Percentiles rank a stretch among this genome's conserved stretches.
Evolutionary conservation across 2,113 vertebrate species (phyloP).

Genomic region (Tricholaema leucomelas): DNA sequence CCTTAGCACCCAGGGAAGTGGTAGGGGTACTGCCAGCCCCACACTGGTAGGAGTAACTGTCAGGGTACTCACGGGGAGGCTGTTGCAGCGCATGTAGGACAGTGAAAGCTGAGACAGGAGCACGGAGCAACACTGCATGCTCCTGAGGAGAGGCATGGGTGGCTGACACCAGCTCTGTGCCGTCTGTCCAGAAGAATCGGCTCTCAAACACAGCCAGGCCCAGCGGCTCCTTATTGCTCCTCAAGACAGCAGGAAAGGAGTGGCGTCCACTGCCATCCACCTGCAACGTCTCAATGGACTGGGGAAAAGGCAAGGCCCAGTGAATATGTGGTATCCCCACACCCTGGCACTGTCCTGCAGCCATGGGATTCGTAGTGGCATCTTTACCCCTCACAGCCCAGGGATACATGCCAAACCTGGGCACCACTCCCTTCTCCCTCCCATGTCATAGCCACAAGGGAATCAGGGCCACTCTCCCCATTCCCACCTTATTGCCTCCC

Average conservation of each 20-base stretch:
- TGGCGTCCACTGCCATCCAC: conserved; percentile 80
- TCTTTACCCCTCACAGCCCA: neutral
- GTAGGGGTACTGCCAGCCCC: neutral
- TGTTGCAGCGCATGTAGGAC: conserved; percentile 82
- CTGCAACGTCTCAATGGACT: conserved; percentile 87
- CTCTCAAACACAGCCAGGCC: conserved; percentile 81
- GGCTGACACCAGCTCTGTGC: conserved; percentile 71
- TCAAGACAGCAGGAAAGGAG: conserved; percentile 76
- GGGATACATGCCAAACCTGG: neutral
- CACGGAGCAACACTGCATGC: conserved; percentile 67
- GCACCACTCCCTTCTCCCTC: neutral
- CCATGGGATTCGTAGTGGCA: neutral
- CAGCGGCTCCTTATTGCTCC: conserved; percentile 44
- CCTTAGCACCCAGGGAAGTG: neutral
- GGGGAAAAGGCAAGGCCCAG: neutral
- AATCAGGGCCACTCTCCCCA: neutral
- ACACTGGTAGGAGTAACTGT: rapidly evolving
- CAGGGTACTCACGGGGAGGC: conserved; percentile 72
- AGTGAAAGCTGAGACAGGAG: conserved; percentile 61
- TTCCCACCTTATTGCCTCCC: neutral
- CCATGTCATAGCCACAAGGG: neutral
- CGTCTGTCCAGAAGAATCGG: conserved; percentile 84
- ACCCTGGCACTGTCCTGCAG: rapidly evolving
- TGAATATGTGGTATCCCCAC: neutral
- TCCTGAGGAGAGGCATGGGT: conserved; percentile 54